A percentile compares a stretch with the other conserved stretches of the same genome.
These are phyloP conservation scores for Rhagophthalmus giganteus DNA, from an alignment of 2,888 invertebrate genomes.

Conservation along the genomic window DNA sequence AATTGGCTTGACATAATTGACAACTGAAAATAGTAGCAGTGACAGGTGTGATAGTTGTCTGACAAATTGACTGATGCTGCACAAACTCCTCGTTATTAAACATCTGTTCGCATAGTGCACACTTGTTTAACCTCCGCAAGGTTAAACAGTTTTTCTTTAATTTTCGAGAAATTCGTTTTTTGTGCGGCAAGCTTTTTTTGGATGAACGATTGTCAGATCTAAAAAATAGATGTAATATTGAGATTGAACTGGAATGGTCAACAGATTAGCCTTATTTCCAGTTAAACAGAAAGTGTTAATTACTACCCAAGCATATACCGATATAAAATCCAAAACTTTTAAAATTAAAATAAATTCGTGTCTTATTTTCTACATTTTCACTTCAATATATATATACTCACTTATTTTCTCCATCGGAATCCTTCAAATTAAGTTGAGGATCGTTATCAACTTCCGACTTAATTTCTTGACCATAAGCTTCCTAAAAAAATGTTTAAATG, in stretches of 20 bases:
- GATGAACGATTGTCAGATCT: slow-evolving; percentile 49
- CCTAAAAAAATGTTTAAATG: slow-evolving; percentile 11
- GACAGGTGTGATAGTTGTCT: slow-evolving; percentile 50
- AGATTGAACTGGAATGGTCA: too few species aligned
- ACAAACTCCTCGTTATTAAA: slow-evolving; percentile 53
- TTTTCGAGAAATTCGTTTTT: slow-evolving; percentile 81
- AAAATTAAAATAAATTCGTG: too few species aligned
- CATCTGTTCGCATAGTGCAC: slow-evolving; percentile 56
- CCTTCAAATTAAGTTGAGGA: slow-evolving; percentile 32
- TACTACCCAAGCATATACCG: too few species aligned
- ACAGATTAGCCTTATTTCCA: too few species aligned
- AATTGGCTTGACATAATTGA: slow-evolving; percentile 76
- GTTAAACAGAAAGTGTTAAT: too few species aligned
- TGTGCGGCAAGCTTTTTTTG: slow-evolving; percentile 79
- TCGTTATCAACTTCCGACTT: slow-evolving; percentile 46
- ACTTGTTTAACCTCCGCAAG: slow-evolving; percentile 51
- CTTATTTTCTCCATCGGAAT: slow-evolving; percentile 49
- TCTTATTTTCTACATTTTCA: too few species aligned
- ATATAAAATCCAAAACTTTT: too few species aligned
- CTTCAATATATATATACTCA: slow-evolving; percentile 10
- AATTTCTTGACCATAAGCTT: slow-evolving; percentile 23
- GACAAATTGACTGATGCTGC: slow-evolving; percentile 58
- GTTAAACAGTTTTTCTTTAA: slow-evolving; percentile 61
- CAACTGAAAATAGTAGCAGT: slow-evolving; percentile 66
- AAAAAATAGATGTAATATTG: too few species aligned